Evolutionary conservation across 1,140 invertebrate species (phyloP), one percentile per base, ranked within the genome.

Genomic region (Palaemon carinicauda): DNA sequence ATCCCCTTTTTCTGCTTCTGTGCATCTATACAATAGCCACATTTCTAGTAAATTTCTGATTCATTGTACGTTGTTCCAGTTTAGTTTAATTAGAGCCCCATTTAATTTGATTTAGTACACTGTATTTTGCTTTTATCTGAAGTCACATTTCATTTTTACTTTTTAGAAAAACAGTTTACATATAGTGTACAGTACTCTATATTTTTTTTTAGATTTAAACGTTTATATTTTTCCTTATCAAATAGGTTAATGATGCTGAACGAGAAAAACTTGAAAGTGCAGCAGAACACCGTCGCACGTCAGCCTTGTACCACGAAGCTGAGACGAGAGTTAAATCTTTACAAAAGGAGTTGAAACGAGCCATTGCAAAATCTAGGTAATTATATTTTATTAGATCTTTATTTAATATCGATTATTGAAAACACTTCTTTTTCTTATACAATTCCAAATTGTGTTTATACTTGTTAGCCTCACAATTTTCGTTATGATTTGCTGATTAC

Each of bases 231-330:
- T 14, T 24, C 24, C 56, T 65, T 74, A 21, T 31, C 52, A 7
- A 53, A 12, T 88, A 93, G 91, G 93, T 94, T 7, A 93, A 93
- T 89, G 92, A 93, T 85, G 93, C 93, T 27, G 93, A 94, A 89
- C 91, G 90, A 78, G 93, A 94, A 89, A 89, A 93, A 78, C 90
- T 91, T n/a, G 91, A 92, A 69, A 93, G 92, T 89, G 92, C 93
- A 86, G 88, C 90, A 31, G 91, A 92, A 54, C 93, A 94, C 90
- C 90, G 92, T 56, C 90, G 90, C 74, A 92, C 92, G 4, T 93
- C 92, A 21, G 78, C 90, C 15, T 86, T 89, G 14, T 93, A 93
- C 89, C 92, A 93, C 77, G 91, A 92, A 54, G 89, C 91, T 17
- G 92, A 93, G 89, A 91, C 92, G 17, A 81, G 90, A 56, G 92